A percentile compares a stretch with the other conserved stretches of the same genome.
Evolutionary conservation across 2,888 invertebrate species (phyloP).

Genomic region (Cheilosia vulpina): DNA sequence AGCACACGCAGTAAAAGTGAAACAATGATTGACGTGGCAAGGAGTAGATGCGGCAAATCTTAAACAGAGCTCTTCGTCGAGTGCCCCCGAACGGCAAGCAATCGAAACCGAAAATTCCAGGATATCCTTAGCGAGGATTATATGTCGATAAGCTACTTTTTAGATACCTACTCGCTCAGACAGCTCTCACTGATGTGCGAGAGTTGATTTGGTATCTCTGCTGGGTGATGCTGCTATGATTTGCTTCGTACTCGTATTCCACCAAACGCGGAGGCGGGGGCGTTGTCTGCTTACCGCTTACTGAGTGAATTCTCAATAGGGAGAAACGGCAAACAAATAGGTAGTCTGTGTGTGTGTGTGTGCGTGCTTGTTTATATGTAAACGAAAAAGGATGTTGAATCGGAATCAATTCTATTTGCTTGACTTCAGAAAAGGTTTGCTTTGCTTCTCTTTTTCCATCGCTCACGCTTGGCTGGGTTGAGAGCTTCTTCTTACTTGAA

Average conservation of each 20-base stretch:
- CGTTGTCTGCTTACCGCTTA: conserved; percentile 4
- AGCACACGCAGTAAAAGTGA: conserved; percentile 23
- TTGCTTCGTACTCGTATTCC: conserved; percentile 41
- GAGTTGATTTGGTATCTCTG: conserved; percentile 63
- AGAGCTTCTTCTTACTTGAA: background rate
- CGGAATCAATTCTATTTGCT: conserved; percentile 70
- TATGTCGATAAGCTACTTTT: conserved; percentile 64
- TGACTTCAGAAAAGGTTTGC: conserved; percentile 54
- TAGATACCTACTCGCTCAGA: conserved; percentile 56
- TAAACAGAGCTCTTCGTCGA: conserved; percentile 1
- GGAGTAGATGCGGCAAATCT: background rate
- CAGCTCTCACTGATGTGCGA: conserved; percentile 26
- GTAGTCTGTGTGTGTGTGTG: background rate
- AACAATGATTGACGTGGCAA: background rate
- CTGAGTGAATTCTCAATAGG: conserved; percentile 7
- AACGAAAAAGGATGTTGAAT: conserved; percentile 67
- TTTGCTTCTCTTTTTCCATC: background rate
- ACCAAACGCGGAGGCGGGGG: background rate
- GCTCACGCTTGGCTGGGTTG: too few species aligned
- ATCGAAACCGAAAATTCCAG: conserved; percentile 55
- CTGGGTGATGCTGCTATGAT: conserved; percentile 49
- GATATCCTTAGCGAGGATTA: conserved; percentile 59
- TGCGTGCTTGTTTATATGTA: conserved; percentile 40
- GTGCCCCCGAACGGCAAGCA: conserved; percentile 30
- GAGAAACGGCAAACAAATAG: conserved; percentile 47